A percentile compares a stretch with the other conserved stretches of the same genome.
Evolutionary conservation across 2,888 invertebrate species (phyloP).

Genomic region (Eristalinus aeneus): DNA sequence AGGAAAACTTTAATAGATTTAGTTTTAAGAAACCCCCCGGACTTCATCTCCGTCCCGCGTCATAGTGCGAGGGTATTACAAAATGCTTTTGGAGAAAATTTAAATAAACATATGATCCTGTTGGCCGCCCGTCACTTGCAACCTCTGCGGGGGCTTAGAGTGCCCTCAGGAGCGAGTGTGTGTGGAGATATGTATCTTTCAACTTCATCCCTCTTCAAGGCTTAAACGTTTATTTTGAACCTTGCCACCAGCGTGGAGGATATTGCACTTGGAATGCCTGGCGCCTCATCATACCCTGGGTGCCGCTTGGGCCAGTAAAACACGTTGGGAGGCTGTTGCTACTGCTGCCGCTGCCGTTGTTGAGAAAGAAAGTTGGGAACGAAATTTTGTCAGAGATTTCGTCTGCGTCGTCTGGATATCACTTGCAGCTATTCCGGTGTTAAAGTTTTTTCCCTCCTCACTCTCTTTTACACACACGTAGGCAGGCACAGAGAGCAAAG

Average conservation of each 20-base stretch:
- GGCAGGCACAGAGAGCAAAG: neutral
- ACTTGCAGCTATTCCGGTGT: constrained; percentile 68
- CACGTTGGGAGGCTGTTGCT: no score
- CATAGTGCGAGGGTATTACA: constrained; percentile 45
- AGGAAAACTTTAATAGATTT: constrained; percentile 68
- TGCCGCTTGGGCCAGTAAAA: constrained; percentile 46
- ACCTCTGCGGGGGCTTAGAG: neutral
- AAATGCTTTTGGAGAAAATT: constrained; percentile 63
- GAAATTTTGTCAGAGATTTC: constrained; percentile 68
- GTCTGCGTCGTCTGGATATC: constrained; percentile 70
- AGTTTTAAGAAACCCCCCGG: constrained; percentile 48
- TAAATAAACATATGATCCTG: constrained; percentile 57
- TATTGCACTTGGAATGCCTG: constrained; percentile 55
- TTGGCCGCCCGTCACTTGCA: neutral
- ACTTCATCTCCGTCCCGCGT: neutral
- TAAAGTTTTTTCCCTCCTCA: constrained; percentile 36
- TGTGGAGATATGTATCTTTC: constrained; percentile 39
- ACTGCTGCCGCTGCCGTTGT: neutral
- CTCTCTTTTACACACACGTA: constrained; percentile 1
- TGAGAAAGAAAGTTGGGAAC: constrained; percentile 56
- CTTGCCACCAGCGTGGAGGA: neutral
- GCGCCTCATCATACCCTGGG: constrained; percentile 23
- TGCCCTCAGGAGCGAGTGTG: neutral
- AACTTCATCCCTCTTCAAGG: constrained; percentile 50
- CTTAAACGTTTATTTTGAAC: constrained; percentile 43